Percentiles rank a stretch among this genome's conserved stretches.
phyloP scores from a whole-genome alignment of 2,797 vertebrate genomes.

The Zenarchopterus dispar region DNA sequence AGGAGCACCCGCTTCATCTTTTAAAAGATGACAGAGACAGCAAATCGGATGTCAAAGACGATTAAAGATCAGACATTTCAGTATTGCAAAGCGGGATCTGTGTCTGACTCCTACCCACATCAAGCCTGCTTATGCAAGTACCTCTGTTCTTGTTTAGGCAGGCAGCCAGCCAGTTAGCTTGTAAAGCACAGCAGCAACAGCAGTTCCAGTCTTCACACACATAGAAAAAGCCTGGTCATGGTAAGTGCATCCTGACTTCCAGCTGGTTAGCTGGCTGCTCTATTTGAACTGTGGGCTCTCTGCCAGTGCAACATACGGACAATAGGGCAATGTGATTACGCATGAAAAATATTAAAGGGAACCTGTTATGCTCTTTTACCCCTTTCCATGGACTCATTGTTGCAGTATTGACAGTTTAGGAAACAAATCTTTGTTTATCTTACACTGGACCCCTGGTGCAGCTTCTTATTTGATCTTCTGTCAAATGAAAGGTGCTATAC shows the following conservation, averaged over 20 bases:
- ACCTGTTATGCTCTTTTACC: background rate
- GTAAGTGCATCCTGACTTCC: slow-evolving; percentile 45
- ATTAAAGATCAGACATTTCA: slow-evolving; percentile 60
- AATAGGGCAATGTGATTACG: slow-evolving; percentile 9
- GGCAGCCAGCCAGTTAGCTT: slow-evolving; percentile 52
- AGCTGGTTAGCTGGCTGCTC: slow-evolving; percentile 49
- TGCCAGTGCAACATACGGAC: slow-evolving; percentile 44
- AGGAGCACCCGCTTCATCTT: slow-evolving; percentile 34
- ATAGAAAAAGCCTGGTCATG: slow-evolving; percentile 38
- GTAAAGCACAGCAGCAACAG: slow-evolving; percentile 55
- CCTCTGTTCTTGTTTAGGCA: slow-evolving; percentile 51
- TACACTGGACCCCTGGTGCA: background rate
- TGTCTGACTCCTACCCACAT: slow-evolving; percentile 61
- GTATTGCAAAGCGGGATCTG: slow-evolving; percentile 53
- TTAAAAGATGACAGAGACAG: slow-evolving; percentile 38
- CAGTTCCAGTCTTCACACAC: slow-evolving; percentile 40
- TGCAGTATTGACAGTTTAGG: background rate
- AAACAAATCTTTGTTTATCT: background rate
- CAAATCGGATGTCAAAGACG: slow-evolving; percentile 56
- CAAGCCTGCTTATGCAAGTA: slow-evolving; percentile 57
- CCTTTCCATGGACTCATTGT: background rate
- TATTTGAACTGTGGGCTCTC: slow-evolving; percentile 33
- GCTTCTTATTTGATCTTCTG: background rate
- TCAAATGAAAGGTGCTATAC: background rate
- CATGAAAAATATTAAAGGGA: slow-evolving; percentile 1